Evolutionary conservation across 1,140 invertebrate species (phyloP).

Genomic region (Wasmannia auropunctata): DNA sequence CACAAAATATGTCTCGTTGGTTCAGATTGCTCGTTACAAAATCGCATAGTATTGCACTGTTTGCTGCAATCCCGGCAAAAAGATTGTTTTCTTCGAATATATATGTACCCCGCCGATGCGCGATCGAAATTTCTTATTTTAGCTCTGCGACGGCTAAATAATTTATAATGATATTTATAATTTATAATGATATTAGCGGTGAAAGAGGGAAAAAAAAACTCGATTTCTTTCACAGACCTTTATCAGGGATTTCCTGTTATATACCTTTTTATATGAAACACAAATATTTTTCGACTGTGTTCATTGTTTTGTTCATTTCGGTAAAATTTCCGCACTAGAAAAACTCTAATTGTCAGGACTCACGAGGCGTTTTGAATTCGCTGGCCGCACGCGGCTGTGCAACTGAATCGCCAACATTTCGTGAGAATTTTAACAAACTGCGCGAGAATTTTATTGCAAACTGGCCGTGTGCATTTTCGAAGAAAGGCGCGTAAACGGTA

Average conservation of each 20-base stretch:
- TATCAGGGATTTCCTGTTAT: not conserved
- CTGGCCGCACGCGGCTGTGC: not conserved
- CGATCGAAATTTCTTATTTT: constrained; percentile 15
- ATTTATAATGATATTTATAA: constrained; percentile 2
- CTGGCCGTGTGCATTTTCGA: not conserved
- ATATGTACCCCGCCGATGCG: not conserved
- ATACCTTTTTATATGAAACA: not conserved
- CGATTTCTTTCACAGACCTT: not conserved
- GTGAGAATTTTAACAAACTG: not conserved
- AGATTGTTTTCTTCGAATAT: not conserved
- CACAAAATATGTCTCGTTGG: not conserved
- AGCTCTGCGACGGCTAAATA: not conserved
- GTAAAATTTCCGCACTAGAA: not conserved
- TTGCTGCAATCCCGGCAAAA: not conserved
- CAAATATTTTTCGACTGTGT: not conserved
- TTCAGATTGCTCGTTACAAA: not conserved
- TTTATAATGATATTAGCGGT: not conserved
- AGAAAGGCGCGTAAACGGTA: not conserved
- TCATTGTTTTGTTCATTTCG: not conserved
- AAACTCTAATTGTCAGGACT: not conserved
- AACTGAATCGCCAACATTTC: not conserved
- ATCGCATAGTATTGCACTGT: not conserved
- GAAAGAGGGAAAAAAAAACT: not conserved
- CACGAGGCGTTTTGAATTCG: not conserved
- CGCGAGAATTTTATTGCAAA: not conserved